phyloP scores from a whole-genome alignment of 2,113 vertebrate genomes.

The Larimichthys polyactis region DNA sequence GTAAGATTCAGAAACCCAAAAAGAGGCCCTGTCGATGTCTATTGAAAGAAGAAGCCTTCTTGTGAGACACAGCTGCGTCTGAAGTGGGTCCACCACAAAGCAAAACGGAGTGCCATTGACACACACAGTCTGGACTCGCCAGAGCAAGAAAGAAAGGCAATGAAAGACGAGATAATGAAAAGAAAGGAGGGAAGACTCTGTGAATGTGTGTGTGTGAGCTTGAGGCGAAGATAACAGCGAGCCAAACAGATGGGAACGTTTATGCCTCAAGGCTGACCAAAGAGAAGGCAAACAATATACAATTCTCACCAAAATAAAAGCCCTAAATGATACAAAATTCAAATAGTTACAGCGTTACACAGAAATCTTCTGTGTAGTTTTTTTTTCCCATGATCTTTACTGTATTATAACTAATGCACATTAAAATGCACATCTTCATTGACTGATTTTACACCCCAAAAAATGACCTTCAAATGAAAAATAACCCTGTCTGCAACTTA shows the following conservation, averaged over 20 bases:
- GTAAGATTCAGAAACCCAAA: constrained; percentile 52
- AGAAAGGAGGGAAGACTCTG: constrained; percentile 31
- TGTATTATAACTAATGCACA: neutral
- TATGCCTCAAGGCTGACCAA: constrained; percentile 40
- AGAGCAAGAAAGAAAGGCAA: constrained; percentile 58
- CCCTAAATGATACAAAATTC: neutral
- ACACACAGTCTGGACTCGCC: constrained; percentile 58
- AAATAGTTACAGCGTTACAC: neutral
- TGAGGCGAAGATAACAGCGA: constrained; percentile 31
- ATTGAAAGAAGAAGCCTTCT: constrained; percentile 55
- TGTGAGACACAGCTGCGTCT: constrained; percentile 58
- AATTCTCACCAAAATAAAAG: constrained; percentile 37
- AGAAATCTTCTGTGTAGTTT: neutral
- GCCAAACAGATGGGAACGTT: constrained; percentile 53
- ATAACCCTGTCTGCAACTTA: constrained; percentile 20
- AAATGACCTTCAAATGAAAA: constrained; percentile 22
- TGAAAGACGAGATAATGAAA: constrained; percentile 57
- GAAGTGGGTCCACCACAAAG: constrained; percentile 54
- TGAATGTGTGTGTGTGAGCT: constrained; percentile 13
- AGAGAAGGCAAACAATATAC: constrained; percentile 7
- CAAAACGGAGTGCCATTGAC: constrained; percentile 60
- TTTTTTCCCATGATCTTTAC: neutral
- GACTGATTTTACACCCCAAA: constrained; percentile 5
- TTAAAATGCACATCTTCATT: constrained; percentile 23
- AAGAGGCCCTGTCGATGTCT: constrained; percentile 64